These are phyloP conservation scores for Decapterus maruadsi DNA, from an alignment of 2,797 vertebrate genomes.

Conservation along the genomic window DNA sequence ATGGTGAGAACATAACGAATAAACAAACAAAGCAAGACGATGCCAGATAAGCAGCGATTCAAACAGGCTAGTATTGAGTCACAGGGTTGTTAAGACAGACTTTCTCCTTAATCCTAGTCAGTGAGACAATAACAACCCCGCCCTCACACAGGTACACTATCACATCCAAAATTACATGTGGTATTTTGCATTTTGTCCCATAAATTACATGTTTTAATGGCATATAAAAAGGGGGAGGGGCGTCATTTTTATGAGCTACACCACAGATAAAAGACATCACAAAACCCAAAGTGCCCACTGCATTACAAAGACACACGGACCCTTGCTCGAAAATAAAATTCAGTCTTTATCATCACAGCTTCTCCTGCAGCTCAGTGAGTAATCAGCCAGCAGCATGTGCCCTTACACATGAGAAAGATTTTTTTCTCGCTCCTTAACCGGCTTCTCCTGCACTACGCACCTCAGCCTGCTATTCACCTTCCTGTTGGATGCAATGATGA, in stretches of 20 bases:
- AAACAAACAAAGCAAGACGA: slow-evolving; percentile 56
- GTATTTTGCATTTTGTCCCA: slow-evolving; percentile 1
- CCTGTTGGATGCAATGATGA: slow-evolving; percentile 84
- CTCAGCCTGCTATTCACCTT: slow-evolving; percentile 80
- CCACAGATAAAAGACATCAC: slow-evolving; percentile 2
- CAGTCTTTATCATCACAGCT: slow-evolving; percentile 14
- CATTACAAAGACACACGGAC: slow-evolving; percentile 29
- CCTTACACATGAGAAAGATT: slow-evolving; percentile 56
- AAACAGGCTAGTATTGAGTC: slow-evolving; percentile 28
- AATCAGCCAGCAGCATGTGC: slow-evolving; percentile 16
- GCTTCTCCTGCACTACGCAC: slow-evolving; percentile 61
- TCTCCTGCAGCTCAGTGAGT: slow-evolving; percentile 16
- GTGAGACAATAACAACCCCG: not conserved
- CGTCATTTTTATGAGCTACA: slow-evolving; percentile 10
- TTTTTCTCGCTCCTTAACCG: slow-evolving; percentile 32
- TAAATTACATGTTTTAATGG: not conserved
- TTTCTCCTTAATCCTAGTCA: slow-evolving; percentile 32
- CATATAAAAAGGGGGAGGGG: rapidly evolving
- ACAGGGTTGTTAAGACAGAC: slow-evolving; percentile 31
- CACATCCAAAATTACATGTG: slow-evolving; percentile 21
- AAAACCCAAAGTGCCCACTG: slow-evolving; percentile 3
- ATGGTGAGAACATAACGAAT: slow-evolving; percentile 45
- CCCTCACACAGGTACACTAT: not conserved
- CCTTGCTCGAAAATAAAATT: not conserved
- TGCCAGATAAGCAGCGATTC: slow-evolving; percentile 48